Evolutionary conservation across 2,888 invertebrate genomes (phyloP).

Genomic region (Drosophila phalerata): DNA sequence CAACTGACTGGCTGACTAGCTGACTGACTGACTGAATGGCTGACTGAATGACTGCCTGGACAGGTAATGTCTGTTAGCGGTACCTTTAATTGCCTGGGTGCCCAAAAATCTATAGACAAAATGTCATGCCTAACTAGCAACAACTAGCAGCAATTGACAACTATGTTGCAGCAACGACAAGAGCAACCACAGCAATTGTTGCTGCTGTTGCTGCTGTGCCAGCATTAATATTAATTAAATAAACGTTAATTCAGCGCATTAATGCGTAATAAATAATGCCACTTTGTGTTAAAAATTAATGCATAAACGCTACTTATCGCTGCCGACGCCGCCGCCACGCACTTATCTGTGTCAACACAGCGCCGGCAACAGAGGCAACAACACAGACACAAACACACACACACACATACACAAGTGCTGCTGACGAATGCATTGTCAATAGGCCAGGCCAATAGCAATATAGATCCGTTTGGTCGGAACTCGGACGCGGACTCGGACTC

Average conservation of each 20-base stretch:
- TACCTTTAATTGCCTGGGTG: slow-evolving; percentile 65
- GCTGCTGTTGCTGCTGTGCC: slow-evolving; percentile 34
- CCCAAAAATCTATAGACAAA: slow-evolving; percentile 67
- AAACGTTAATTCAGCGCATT: slow-evolving; percentile 82
- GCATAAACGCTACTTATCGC: slow-evolving; percentile 82
- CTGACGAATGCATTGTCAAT: slow-evolving; percentile 80
- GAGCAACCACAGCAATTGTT: slow-evolving; percentile 21
- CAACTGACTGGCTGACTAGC: slow-evolving; percentile 36
- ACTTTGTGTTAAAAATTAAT: slow-evolving; percentile 77
- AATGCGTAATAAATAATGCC: slow-evolving; percentile 81
- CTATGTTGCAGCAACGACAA: slow-evolving; percentile 39
- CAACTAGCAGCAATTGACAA: slow-evolving; percentile 35
- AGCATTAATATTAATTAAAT: slow-evolving; percentile 81
- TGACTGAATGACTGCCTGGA: slow-evolving; percentile 58
- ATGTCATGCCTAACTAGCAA: slow-evolving; percentile 43
- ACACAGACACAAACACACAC: slow-evolving; percentile 9
- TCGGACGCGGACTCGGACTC: slow-evolving; percentile 40
- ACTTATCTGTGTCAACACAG: slow-evolving; percentile 81
- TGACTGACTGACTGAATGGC: slow-evolving; percentile 44
- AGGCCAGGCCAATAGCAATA: slow-evolving; percentile 61
- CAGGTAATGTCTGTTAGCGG: slow-evolving; percentile 63
- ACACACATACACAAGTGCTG: slow-evolving; percentile 18
- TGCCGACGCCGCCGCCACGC: slow-evolving; percentile 71
- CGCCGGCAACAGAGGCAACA: slow-evolving; percentile 34
- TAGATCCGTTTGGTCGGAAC: slow-evolving; percentile 68